phyloP scores from a whole-genome alignment of 53 echinoderm and acorn worm species.

The Paelopatides confundens region DNA sequence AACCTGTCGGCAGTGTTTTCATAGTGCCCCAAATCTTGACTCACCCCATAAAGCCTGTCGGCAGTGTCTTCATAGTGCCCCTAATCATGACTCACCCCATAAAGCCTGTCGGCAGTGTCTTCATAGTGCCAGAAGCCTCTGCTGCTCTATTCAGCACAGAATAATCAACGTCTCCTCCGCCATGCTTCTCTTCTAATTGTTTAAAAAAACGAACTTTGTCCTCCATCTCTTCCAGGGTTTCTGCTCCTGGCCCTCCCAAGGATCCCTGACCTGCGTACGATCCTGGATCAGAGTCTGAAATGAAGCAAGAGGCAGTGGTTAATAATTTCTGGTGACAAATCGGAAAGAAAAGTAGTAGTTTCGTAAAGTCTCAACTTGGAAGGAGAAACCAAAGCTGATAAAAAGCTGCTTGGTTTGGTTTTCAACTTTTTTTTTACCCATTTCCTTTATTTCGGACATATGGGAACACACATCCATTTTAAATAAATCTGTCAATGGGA shows the following conservation, averaged over 20 bases:
- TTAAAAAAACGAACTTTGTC: conserved; percentile 96
- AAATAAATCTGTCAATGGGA: too few relatives aligned
- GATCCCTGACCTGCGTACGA: not conserved
- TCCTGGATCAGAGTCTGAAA: not conserved
- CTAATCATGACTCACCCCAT: conserved; percentile 87
- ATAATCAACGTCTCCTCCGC: conserved; percentile 72
- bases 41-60: conserved; percentile 85
- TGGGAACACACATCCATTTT: too few relatives aligned
- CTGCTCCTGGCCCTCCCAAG: conserved; percentile 79
- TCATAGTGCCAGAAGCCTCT: conserved; percentile 76
- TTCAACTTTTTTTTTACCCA: too few relatives aligned
- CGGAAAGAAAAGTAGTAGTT: too few relatives aligned
- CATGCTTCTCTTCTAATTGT: conserved; percentile 84
- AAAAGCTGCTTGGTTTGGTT: too few relatives aligned
- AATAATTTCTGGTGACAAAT: too few relatives aligned
- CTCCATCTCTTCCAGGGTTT: conserved; percentile 94
- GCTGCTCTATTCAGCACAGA: conserved; percentile 74
- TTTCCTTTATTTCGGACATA: too few relatives aligned
- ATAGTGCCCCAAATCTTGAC: conserved; percentile 72
- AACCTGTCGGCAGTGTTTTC: conserved; percentile 78
- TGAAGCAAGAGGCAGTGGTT: too few relatives aligned
- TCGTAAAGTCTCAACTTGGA: too few relatives aligned
- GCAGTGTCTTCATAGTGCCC: conserved; percentile 85
- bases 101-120: conserved; percentile 75
- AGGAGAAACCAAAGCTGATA: too few relatives aligned